These are phyloP conservation scores for Octodon degus DNA, from an alignment of 2,113 vertebrate species.

Conservation along the genomic window DNA sequence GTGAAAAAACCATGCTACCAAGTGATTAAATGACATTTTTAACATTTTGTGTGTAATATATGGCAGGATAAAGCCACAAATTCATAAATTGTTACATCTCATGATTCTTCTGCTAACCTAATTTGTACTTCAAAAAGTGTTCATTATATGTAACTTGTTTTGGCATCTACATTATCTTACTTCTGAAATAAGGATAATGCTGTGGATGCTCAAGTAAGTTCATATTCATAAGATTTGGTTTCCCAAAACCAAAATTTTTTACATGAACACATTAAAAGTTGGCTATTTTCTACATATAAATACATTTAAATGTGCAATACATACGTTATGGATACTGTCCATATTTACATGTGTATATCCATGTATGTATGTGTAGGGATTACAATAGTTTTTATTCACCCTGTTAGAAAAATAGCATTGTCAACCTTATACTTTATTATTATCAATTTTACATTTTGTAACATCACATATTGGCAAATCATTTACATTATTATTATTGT, in stretches of 20 bases:
- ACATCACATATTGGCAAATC: constrained; percentile 7
- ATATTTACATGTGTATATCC: background rate
- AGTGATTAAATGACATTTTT: background rate
- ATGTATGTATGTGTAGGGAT: background rate
- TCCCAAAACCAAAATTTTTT: background rate
- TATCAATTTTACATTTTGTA: constrained; percentile 46
- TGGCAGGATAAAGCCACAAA: constrained; percentile 10
- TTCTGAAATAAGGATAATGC: constrained; percentile 10
- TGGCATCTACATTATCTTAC: background rate
- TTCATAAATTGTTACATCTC: background rate
- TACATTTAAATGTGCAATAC: background rate
- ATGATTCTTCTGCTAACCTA: background rate
- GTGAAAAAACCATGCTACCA: background rate
- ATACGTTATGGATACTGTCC: background rate
- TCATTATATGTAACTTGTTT: background rate
- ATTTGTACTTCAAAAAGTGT: background rate
- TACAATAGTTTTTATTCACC: background rate
- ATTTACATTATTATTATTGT: background rate
- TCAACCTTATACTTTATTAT: background rate
- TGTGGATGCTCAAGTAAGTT: background rate
- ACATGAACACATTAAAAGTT: background rate
- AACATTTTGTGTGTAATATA: background rate
- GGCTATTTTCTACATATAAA: background rate
- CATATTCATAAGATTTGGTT: background rate
- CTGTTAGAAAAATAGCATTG: constrained; percentile 19